Conservation (phyloP, 2,888 invertebrate species). For the Drosophila sordidula region DNA sequence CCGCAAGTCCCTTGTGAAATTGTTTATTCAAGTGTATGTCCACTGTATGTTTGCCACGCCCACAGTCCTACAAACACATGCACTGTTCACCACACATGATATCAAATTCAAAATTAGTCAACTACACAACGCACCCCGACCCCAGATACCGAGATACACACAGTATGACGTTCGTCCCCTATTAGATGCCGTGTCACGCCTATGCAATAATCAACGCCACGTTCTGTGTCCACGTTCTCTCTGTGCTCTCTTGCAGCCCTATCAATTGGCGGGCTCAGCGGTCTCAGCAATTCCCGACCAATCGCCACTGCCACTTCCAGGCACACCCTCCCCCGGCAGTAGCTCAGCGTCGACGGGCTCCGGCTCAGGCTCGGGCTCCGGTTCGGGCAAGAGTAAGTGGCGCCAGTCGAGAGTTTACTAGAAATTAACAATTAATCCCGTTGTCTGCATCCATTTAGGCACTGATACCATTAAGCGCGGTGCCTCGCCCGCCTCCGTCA, state of each 20-base stretch:
- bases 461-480: constrained; percentile 85
- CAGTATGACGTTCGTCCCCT: constrained; percentile 18
- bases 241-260: constrained; percentile 82
- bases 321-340: constrained; percentile 93
- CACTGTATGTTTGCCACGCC: constrained; percentile 43
- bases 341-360: constrained; percentile 93
- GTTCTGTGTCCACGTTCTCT: constrained; percentile 29
- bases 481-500: constrained; percentile 84
- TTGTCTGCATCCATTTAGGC: constrained; percentile 63
- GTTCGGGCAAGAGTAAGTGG: constrained; percentile 83
- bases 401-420: background rate
- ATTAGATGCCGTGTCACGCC: background rate
- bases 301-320: constrained; percentile 88
- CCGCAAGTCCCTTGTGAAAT: constrained; percentile 36
- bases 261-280: constrained; percentile 87
- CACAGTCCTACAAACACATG: constrained; percentile 15
- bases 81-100: constrained; percentile 27
- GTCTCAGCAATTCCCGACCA: constrained; percentile 87
- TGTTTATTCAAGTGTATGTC: constrained; percentile 43
- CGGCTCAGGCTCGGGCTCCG: constrained; percentile 89
- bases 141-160: constrained; percentile 21
- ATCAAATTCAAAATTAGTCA: constrained; percentile 63
- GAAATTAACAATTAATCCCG: background rate
- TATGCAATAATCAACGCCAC: constrained; percentile 39
- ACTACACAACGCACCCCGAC: constrained; percentile 36